Evolutionary conservation across 2,113 vertebrate genomes (phyloP).

Genomic region (Poeciliopsis occidentalis): DNA sequence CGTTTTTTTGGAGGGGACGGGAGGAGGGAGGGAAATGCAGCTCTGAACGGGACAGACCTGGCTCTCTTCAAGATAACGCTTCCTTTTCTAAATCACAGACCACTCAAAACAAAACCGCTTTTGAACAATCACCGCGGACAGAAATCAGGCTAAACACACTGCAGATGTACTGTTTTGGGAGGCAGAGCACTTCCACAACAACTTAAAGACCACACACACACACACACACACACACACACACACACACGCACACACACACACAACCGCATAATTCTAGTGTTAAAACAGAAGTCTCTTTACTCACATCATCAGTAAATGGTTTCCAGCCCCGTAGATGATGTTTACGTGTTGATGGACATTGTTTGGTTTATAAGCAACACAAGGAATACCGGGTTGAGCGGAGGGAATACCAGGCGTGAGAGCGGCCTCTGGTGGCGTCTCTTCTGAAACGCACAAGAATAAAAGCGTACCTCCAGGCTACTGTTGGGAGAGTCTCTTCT

Average conservation of each 20-base stretch:
- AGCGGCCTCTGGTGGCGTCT: slow-evolving; percentile 52
- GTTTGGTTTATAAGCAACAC: not conserved
- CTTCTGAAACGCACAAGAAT: not conserved
- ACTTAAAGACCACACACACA: not conserved
- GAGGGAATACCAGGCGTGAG: not conserved
- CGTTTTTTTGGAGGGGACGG: slow-evolving; percentile 19
- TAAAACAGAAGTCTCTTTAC: not conserved
- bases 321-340: not conserved
- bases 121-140: not conserved
- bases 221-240: not conserved
- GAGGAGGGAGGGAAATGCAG: not conserved
- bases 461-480: not conserved
- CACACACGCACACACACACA: not conserved
- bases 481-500: not conserved
- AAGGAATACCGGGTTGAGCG: not conserved
- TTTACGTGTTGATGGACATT: not conserved
- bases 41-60: not conserved
- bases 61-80: not conserved
- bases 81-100: not conserved
- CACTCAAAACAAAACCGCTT: not conserved
- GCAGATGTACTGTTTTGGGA: not conserved
- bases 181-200: not conserved
- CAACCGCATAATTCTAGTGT: not conserved
- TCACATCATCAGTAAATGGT: not conserved
- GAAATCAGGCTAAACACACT: not conserved